Conservation (phyloP, 2,113 vertebrate species). For the Hemicordylus capensis region DNA sequence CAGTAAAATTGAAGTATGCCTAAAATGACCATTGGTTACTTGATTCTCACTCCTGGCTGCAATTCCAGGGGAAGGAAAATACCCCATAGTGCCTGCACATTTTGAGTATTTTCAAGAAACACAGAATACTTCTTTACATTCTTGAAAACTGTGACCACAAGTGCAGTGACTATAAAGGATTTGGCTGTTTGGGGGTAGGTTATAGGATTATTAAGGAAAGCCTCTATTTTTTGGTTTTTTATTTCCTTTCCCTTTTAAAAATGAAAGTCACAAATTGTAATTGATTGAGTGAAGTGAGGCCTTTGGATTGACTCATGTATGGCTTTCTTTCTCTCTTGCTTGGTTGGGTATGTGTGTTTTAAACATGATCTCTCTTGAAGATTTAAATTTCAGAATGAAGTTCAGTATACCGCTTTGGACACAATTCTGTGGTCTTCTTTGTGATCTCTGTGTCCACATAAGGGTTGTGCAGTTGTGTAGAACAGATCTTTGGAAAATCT, state of each 20-base stretch:
- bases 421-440: too few relatives aligned
- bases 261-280: not conserved
- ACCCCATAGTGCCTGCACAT: not conserved
- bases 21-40: not conserved
- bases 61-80: not conserved
- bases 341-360: not conserved
- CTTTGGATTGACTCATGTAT: not conserved
- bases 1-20: not conserved
- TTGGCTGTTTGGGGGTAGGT: not conserved
- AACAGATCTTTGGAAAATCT: too few relatives aligned
- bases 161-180: not conserved
- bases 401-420: not conserved
- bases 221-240: not conserved
- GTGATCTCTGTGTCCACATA: too few relatives aligned
- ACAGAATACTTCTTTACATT: not conserved
- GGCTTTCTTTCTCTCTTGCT: not conserved
- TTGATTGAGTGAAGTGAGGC: not conserved
- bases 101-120: not conserved
- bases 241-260: not conserved
- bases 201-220: not conserved
- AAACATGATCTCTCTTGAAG: not conserved
- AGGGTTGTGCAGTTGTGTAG: not conserved
- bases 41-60: not conserved
- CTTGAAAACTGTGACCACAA: not conserved
- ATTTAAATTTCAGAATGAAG: not conserved